Conservation (phyloP, 2,888 invertebrate genomes). For the Tinea trinotella region DNA sequence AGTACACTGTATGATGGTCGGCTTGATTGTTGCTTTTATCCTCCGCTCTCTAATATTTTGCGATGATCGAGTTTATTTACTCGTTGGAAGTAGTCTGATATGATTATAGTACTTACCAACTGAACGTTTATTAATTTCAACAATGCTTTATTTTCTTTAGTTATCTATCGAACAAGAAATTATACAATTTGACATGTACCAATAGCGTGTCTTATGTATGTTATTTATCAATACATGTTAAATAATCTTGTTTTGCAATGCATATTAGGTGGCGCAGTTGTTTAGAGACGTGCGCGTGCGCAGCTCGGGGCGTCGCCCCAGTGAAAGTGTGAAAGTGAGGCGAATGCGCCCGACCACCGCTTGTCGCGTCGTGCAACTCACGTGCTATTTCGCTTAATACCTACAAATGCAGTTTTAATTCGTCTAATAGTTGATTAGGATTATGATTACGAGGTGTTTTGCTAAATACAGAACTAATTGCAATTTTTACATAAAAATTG, state of each 20-base stretch:
- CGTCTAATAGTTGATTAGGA: no score
- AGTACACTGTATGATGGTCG: slow-evolving; percentile 10
- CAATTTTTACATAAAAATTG: no score
- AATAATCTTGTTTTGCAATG: slow-evolving; percentile 60
- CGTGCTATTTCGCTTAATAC: background rate
- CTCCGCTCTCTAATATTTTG: slow-evolving; percentile 12
- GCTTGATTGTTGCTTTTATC: slow-evolving; percentile 15
- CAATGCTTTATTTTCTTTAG: no score
- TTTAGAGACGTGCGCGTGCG: slow-evolving; percentile 33
- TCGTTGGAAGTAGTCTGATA: background rate
- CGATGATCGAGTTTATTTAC: slow-evolving; percentile 4
- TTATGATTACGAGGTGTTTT: no score
- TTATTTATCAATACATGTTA: slow-evolving; percentile 31
- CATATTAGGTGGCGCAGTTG: slow-evolving; percentile 30
- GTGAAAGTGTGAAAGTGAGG: slow-evolving; percentile 73
- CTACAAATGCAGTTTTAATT: background rate
- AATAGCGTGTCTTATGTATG: background rate
- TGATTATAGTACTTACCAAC: background rate
- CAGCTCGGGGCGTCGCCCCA: slow-evolving; percentile 50
- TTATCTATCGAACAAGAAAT: background rate
- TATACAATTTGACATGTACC: background rate
- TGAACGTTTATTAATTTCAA: background rate
- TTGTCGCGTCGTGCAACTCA: background rate
- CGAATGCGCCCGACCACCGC: slow-evolving; percentile 46
- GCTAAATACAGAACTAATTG: no score